Evolutionary conservation across 2,797 vertebrate species (phyloP), one percentile per base, ranked within the genome.

Genomic region (Rachycentron canadum): DNA sequence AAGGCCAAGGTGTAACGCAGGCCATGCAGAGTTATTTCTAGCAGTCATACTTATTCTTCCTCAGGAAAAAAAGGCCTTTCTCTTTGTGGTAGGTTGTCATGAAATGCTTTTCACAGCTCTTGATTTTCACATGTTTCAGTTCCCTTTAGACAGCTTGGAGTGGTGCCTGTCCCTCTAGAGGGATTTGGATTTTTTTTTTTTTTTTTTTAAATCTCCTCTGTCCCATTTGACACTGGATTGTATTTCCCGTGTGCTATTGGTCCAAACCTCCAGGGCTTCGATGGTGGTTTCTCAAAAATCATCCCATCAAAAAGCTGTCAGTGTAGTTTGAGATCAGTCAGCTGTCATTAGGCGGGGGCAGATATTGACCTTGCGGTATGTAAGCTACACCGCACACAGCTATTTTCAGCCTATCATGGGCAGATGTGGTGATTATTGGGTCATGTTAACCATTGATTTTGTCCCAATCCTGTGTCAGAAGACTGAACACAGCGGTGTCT

Each of bases 271-370:
- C 7, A 4, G 76, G 67, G 88, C 56, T 86, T 90, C 80, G 47
- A 74, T 62, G 65, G 86, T 23, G 83, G 86, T 87, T 91, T 87
- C 86, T 90, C 82, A 83, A 91, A 90, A 91, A 89, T 89, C 86
- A 88, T 88, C 83, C 82, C 90, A 91, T 92, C 88, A 91, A 83
- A 91, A 91, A 88, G 76, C 84, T 89, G 87, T 91, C 93, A 82
- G 89, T 69, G 84, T 84, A 73, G 85, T 72, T 92, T 81, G 76
- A 77, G 76, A 91, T 93, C 91, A 91, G 73, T 64, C 28, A 41
- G 78, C 82, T 78, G 85, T 86, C 86, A 78, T 70, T 78, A 52
- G 88, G 84, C 66, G 66, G 69, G 38, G 82, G 74, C 90, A 85
- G 86, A 88, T 90, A 89, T 88, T 91, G 91, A 94, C 91, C 92